Base-by-base conservation (phyloP, 2,888 invertebrate species). In the Chloromyia formosa region DNA sequence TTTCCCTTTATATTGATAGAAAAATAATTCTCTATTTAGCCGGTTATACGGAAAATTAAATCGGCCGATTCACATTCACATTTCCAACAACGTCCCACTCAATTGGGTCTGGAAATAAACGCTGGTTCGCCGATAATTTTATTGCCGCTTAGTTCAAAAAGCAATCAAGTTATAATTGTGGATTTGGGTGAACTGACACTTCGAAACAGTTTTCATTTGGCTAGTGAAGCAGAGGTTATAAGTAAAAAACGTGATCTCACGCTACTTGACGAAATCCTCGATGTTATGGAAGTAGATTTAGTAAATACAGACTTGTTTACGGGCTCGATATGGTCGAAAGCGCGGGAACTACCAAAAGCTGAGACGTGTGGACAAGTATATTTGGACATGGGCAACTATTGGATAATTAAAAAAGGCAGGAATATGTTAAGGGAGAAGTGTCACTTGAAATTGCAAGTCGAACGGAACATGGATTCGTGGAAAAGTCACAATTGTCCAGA, bases 371-470 rank as follows among this genome's bases (percentile, higher is more conserved):
- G 77, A 4, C 72, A 76, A 45, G 77, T 80, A 45, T 81, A 79
- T 40, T 79, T 82, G 7, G 80, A 83, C 71, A 82, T 84, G 78
- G 84, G 84, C 5, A 83, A 81, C 75, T 83, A 83, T 69, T 80
- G 80, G 72, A 81, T 84, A 14, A 73, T 81, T 1, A 83, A 83
- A 75, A 76, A 80, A 10, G 92, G 92, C 1, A 88, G 90, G 22
- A 91, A 92, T 22, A 86, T 96, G 78, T 88, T 97, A 74, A 92
- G 92, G 58, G 93, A 96, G 81, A 94, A 93, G 79, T 94, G 95
- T 79, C 90, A 92, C 78, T 87, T 97, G 77, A 89, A 91, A 78
- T 87, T 98, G 73, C 91, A 91, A 82, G 89, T 96, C 10, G 95
- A 96, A 83, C 88, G 93, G 73, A 96, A 97, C 87, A 87, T 95